Evolutionary conservation across 2,797 vertebrate species (phyloP).

Genomic region (Clarias fuscus): DNA sequence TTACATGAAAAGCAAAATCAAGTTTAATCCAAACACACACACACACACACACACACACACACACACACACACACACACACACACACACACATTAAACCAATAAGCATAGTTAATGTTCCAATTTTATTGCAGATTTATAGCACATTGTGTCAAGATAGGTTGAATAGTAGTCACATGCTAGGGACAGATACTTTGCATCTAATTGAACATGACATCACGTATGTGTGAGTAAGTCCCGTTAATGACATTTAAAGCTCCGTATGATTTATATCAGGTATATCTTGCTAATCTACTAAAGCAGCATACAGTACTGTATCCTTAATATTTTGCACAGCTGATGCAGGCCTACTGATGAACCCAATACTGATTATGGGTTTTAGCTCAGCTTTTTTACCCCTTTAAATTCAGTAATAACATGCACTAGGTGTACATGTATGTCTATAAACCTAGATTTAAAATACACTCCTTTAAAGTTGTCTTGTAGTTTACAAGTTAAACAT

Average conservation of each 20-base stretch:
- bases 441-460: background rate
- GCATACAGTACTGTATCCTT: background rate
- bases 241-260: background rate
- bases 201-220: background rate
- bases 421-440: background rate
- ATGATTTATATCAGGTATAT: background rate
- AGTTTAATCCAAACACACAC: conserved; percentile 9
- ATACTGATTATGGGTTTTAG: background rate
- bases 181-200: background rate
- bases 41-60: background rate
- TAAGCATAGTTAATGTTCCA: background rate
- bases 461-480: background rate
- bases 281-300: background rate
- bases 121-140: background rate
- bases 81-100: background rate
- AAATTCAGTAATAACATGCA: background rate
- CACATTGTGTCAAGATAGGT: background rate
- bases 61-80: background rate
- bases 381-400: background rate
- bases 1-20: background rate
- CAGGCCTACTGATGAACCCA: background rate
- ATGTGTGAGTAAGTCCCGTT: background rate
- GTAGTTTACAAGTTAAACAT: no score
- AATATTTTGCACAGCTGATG: background rate
- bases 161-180: background rate